Conservation (phyloP, 2,888 invertebrate species). For the Drosophila kokeensis region DNA sequence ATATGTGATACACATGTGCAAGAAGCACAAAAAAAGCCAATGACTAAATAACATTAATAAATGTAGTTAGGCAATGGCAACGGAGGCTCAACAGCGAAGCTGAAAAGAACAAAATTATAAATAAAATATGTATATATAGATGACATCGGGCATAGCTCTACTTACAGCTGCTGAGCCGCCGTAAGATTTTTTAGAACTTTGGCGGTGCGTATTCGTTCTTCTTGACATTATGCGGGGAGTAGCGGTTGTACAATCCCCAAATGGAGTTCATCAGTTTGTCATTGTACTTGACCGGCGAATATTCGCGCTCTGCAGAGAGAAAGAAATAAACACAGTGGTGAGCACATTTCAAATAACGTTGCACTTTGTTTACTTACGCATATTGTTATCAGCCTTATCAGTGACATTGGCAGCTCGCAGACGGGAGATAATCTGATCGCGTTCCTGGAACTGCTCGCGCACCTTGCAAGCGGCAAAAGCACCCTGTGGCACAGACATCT, state of each 20-base stretch:
- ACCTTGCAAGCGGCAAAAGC: slow-evolving; percentile 91
- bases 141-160: not conserved
- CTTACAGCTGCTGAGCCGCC: slow-evolving; percentile 48
- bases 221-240: slow-evolving; percentile 95
- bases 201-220: slow-evolving; percentile 85
- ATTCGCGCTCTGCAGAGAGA: slow-evolving; percentile 87
- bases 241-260: slow-evolving; percentile 95
- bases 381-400: slow-evolving; percentile 81
- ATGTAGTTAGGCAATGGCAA: slow-evolving; percentile 29
- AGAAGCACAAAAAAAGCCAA: slow-evolving; percentile 29
- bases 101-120: slow-evolving; percentile 7
- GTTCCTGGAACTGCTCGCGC: slow-evolving; percentile 84
- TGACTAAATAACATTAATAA: slow-evolving; percentile 16
- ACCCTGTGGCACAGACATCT: slow-evolving; percentile 92
- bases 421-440: slow-evolving; percentile 87
- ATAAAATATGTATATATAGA: not conserved
- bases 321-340: slow-evolving; percentile 44
- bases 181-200: slow-evolving; percentile 48
- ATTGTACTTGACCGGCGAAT: slow-evolving; percentile 91
- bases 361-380: slow-evolving; percentile 70
- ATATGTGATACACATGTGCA: slow-evolving; percentile 30
- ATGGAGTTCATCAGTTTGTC: slow-evolving; percentile 95
- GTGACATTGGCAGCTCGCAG: slow-evolving; percentile 46
- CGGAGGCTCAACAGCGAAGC: slow-evolving; percentile 37
- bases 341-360: slow-evolving; percentile 5